phyloP scores from a whole-genome alignment of 1,140 invertebrate species.

The Oscheius sp. region DNA sequence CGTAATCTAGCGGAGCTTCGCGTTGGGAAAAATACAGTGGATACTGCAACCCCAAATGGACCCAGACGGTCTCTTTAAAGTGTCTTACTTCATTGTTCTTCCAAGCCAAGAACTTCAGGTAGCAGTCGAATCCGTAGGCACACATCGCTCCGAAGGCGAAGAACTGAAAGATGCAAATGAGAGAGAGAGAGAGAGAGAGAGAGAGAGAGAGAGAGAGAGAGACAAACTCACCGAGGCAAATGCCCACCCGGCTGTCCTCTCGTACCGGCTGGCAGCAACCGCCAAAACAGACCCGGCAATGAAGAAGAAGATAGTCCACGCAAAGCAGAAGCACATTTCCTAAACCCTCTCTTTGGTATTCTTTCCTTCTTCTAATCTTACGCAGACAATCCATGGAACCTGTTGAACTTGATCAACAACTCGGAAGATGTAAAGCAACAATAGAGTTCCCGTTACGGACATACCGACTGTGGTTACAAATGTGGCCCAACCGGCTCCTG shows the following conservation, averaged over 20 bases:
- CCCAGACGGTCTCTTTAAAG: too few species aligned
- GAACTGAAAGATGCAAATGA: conserved; percentile 48
- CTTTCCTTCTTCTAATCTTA: conserved; percentile 17
- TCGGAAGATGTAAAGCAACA: conserved; percentile 57
- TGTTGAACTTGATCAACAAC: conserved; percentile 52
- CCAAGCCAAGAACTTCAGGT: conserved; percentile 59
- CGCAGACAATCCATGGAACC: conserved; percentile 58
- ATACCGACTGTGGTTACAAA: conserved; percentile 59
- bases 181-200: not conserved
- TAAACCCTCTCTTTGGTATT: not conserved
- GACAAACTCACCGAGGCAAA: conserved; percentile 51
- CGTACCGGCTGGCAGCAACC: conserved; percentile 48
- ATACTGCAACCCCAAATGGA: too few species aligned
- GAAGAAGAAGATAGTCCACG: conserved; percentile 61
- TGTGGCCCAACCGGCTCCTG: conserved; percentile 57
- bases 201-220: not conserved
- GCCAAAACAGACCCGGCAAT: conserved; percentile 57
- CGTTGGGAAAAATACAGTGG: too few species aligned
- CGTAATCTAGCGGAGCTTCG: too few species aligned
- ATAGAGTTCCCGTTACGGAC: conserved; percentile 51
- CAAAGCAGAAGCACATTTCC: conserved; percentile 53
- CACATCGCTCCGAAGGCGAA: conserved; percentile 59
- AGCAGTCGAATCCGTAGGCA: conserved; percentile 54
- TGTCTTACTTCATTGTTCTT: conserved; percentile 43
- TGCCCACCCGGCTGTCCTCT: conserved; percentile 49